phyloP scores from a whole-genome alignment of 64 coral and sea anemone species.

The Acropora tenuis region DNA sequence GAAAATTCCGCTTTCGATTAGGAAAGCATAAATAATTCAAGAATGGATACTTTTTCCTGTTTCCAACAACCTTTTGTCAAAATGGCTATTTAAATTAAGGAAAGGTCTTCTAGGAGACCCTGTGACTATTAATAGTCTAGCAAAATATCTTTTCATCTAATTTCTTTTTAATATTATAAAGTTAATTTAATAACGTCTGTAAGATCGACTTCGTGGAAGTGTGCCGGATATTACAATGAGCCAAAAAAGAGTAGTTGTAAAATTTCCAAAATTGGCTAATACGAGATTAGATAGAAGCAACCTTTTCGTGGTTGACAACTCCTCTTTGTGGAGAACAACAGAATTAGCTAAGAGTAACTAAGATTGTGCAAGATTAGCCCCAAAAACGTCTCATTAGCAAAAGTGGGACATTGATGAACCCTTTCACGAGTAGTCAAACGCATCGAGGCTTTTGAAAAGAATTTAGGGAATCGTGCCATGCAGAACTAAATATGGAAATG shows the following conservation, averaged over 20 bases:
- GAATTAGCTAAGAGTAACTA: too few relatives aligned
- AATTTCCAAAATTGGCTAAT: too few relatives aligned
- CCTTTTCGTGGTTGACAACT: too few relatives aligned
- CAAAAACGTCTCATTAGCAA: not conserved
- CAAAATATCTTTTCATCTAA: not conserved
- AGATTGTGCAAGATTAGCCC: too few relatives aligned
- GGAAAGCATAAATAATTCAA: not conserved
- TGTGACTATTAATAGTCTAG: not conserved
- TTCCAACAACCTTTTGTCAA: not conserved
- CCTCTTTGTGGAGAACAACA: too few relatives aligned
- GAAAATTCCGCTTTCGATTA: conserved; percentile 24
- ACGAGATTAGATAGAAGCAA: too few relatives aligned
- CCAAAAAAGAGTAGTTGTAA: too few relatives aligned
- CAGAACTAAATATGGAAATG: conserved; percentile 42
- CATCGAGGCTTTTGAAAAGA: not conserved
- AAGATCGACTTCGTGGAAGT: too few relatives aligned
- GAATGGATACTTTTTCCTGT: not conserved
- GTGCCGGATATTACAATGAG: not conserved
- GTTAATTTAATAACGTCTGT: not conserved
- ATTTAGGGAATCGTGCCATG: not conserved
- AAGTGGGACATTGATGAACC: not conserved
- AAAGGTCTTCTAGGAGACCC: not conserved
- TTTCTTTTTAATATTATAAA: not conserved
- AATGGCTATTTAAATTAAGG: not conserved
- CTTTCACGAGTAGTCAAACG: not conserved